Base-by-base conservation (phyloP, 2,888 invertebrate genomes). In the Drosophila pegasa region DNA sequence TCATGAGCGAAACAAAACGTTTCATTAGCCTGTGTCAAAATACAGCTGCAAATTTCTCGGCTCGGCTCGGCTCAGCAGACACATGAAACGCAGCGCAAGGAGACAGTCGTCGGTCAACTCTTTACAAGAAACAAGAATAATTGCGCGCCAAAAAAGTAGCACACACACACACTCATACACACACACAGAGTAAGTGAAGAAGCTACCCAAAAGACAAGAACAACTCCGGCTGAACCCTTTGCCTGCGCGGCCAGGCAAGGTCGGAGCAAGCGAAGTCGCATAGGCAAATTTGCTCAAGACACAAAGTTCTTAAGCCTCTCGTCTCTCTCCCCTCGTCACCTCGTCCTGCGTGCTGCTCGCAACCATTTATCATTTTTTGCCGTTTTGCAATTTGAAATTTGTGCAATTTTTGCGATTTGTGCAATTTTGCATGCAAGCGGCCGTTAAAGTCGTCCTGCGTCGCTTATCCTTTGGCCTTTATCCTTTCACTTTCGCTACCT, bases 401-500 rank as follows among this genome's bases (percentile, higher is more conserved):
- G 63, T 71, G 77, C 81, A 70, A 72, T 45, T 84, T 82, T 82
- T 59, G 61, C 75, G 57, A 82, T 78, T 86, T 80, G 2, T 63
- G 62, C 76, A 58, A 83, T 80, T 86, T 80, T 82, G 81, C 86
- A 81, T 86, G 88, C 87, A 74, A 68, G 41, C 67, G 71, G 47
- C 67, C 70, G 82, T 83, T 87, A 82, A 77, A 65, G 74, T 66
- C 63, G 29, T 14, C 22, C 40, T 12, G 60, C 65, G 55, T 33
- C 68, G 71, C 63, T 70, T 79, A 85, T 85, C 85, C 87, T 85
- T 73, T 78, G 56, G 64, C 69, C 78, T 69, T 54, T 67, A 79
- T 85, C 85, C 85, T 88, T 86, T 86, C 87, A 87, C 85, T 86
- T 86, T 86, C 85, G 80, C 71, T 87, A 80, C 78, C 81, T 78